These are phyloP conservation scores for Accipiter virgatus DNA, from an alignment of 2,113 vertebrate genomes.

Conservation along the genomic window DNA sequence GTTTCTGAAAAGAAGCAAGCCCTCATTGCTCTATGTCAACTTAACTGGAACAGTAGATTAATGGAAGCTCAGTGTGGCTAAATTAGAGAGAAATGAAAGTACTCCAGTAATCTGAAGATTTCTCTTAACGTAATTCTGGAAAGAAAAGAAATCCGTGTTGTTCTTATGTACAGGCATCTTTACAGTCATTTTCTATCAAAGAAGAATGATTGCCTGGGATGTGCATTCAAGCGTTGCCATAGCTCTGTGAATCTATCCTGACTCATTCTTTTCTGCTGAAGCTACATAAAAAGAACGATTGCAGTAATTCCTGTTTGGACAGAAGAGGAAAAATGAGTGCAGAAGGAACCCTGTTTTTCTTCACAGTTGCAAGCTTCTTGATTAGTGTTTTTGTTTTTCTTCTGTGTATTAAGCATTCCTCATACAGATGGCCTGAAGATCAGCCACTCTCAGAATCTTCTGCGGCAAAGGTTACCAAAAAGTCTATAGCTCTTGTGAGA, in stretches of 20 bases:
- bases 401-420: background rate
- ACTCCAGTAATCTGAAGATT: background rate
- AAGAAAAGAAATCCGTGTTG: background rate
- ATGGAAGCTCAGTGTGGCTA: background rate
- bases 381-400: background rate
- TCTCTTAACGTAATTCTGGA: background rate
- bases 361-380: background rate
- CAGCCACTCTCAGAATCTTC: background rate
- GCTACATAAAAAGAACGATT: background rate
- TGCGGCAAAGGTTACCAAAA: background rate
- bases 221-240: background rate
- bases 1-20: background rate
- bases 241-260: background rate
- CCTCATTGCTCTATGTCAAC: background rate
- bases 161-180: background rate
- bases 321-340: background rate
- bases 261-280: background rate
- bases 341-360: background rate
- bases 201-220: background rate
- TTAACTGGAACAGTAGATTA: background rate
- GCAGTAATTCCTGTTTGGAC: background rate
- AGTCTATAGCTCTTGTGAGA: background rate
- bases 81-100: background rate
- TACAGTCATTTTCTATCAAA: background rate
- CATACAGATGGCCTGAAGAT: background rate